Percentiles rank a stretch among this genome's conserved stretches.
Evolutionary conservation across 1,140 invertebrate species (phyloP).

Genomic region (Drosophila mojavensis): DNA sequence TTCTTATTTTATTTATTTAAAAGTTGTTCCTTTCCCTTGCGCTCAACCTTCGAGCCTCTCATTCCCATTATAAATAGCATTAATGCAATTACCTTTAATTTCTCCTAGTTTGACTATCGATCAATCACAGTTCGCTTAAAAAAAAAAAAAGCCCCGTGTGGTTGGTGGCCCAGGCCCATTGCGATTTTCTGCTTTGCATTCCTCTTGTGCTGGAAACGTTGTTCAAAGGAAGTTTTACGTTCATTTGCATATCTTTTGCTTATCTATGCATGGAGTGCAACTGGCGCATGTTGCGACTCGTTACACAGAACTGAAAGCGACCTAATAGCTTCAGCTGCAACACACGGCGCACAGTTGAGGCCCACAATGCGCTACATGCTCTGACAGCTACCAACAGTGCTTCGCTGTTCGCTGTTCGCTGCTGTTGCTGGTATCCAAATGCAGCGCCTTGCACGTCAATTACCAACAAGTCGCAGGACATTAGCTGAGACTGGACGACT

Average conservation of each 20-base stretch:
- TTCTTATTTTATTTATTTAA: too few species aligned
- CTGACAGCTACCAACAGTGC: neutral
- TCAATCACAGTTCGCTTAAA: too few species aligned
- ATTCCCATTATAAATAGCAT: too few species aligned
- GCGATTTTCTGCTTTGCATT: neutral
- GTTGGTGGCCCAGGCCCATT: too few species aligned
- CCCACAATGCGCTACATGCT: neutral
- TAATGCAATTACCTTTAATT: too few species aligned
- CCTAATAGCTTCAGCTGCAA: neutral
- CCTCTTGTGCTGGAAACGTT: neutral
- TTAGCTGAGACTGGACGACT: neutral
- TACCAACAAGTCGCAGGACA: constrained; percentile 1
- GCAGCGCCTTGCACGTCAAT: constrained; percentile 20
- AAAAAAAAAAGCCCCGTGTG: too few species aligned
- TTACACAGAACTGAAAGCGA: neutral
- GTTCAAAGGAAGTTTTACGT: constrained; percentile 17
- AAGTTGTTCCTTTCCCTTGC: too few species aligned
- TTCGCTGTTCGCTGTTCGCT: neutral
- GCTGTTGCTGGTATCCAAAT: constrained; percentile 6
- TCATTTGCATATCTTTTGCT: constrained; percentile 30
- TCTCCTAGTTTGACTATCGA: too few species aligned
- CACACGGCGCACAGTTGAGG: neutral
- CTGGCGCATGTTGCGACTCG: constrained; percentile 13
- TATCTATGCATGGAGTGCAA: constrained; percentile 5
- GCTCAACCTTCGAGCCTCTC: too few species aligned